Evolutionary conservation across 2,888 invertebrate species (phyloP).

Genomic region (Eilema depressum): DNA sequence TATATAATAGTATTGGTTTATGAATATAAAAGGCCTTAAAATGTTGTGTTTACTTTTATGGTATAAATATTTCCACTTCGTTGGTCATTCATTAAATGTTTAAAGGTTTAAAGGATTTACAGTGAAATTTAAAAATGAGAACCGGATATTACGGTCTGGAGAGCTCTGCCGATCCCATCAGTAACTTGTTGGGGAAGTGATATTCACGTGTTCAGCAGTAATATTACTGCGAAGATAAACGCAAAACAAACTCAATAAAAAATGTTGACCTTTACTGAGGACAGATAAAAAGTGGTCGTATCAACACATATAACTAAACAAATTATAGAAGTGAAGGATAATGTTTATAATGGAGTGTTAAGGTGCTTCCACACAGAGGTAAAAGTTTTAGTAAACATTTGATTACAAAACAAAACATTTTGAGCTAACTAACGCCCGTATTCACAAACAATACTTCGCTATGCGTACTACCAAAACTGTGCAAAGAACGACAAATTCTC

Average conservation of each 20-base stretch:
- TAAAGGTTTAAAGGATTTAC: not conserved
- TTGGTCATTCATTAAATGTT: no score
- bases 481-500: no score
- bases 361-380: not conserved
- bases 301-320: not conserved
- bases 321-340: not conserved
- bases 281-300: not conserved
- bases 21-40: no score
- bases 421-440: no score
- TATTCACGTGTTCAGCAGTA: not conserved
- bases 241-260: not conserved
- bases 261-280: not conserved
- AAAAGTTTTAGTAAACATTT: not conserved
- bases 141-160: not conserved
- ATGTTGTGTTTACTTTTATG: no score
- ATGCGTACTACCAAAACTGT: no score
- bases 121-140: not conserved
- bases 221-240: not conserved
- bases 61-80: no score
- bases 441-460: no score
- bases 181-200: not conserved
- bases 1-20: no score
- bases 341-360: not conserved
- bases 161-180: not conserved
- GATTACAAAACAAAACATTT: no score